Evolutionary conservation across 2,888 invertebrate species (phyloP).

Genomic region (Portevinia maculata): DNA sequence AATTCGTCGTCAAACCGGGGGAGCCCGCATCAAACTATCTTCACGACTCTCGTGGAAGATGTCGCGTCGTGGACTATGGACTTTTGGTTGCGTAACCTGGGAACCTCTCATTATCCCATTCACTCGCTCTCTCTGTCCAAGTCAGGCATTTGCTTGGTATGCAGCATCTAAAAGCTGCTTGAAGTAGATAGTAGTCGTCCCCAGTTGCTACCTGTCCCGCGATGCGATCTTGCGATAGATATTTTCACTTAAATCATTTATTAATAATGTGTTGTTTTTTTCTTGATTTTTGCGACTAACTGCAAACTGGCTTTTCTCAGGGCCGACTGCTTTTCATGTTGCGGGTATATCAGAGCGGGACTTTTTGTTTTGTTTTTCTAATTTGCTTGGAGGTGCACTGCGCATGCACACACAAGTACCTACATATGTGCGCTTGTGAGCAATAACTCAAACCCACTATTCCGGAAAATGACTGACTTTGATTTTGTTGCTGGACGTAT

Average conservation of each 20-base stretch:
- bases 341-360: slow-evolving; percentile 56
- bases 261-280: slow-evolving; percentile 63
- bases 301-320: slow-evolving; percentile 72
- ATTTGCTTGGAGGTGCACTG: slow-evolving; percentile 48
- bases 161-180: slow-evolving; percentile 49
- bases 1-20: slow-evolving; percentile 52
- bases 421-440: slow-evolving; percentile 4
- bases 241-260: slow-evolving; percentile 72
- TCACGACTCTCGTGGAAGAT: slow-evolving; percentile 35
- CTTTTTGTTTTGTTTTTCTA: slow-evolving; percentile 26
- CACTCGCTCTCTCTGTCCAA: neutral
- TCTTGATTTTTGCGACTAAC: slow-evolving; percentile 62
- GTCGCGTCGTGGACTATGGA: slow-evolving; percentile 23
- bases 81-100: slow-evolving; percentile 42
- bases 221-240: slow-evolving; percentile 71
- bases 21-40: slow-evolving; percentile 17
- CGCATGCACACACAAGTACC: slow-evolving; percentile 27
- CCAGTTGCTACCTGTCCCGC: slow-evolving; percentile 23
- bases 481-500: slow-evolving; percentile 27
- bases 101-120: slow-evolving; percentile 29
- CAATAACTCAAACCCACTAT: slow-evolving; percentile 62
- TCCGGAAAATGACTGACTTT: slow-evolving; percentile 72
- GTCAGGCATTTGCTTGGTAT: neutral
- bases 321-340: slow-evolving; percentile 72
- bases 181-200: slow-evolving; percentile 5